Evolutionary conservation across 2,797 vertebrate species (phyloP).

Genomic region (Gallirallus australis): DNA sequence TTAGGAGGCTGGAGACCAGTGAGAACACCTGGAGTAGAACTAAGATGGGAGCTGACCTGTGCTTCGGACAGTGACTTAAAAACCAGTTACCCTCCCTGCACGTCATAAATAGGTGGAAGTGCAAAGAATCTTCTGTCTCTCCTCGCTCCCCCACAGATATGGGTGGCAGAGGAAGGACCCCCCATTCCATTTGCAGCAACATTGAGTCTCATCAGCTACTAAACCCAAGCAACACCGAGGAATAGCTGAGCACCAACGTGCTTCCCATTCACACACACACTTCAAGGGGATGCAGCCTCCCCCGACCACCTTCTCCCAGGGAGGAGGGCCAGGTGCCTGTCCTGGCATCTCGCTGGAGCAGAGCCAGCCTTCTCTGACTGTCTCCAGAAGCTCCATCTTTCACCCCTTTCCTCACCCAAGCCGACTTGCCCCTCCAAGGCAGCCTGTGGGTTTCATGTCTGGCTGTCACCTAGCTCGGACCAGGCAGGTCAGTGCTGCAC

Average conservation of each 20-base stretch:
- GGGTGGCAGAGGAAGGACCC: neutral
- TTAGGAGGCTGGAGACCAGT: neutral
- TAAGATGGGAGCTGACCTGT: neutral
- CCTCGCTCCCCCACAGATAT: neutral
- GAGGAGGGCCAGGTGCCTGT: neutral
- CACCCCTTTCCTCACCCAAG: neutral
- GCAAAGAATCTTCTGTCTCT: neutral
- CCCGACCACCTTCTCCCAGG: accelerated
- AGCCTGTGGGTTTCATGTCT: accelerated
- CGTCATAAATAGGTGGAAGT: neutral
- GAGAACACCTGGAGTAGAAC: neutral
- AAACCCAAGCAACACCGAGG: neutral
- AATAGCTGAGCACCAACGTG: accelerated
- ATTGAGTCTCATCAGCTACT: neutral
- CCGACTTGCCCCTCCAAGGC: neutral
- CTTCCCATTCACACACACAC: neutral
- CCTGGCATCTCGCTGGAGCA: neutral
- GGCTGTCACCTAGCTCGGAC: neutral
- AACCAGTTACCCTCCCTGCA: neutral
- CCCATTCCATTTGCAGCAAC: neutral
- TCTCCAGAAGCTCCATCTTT: neutral
- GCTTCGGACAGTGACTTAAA: conserved; percentile 8
- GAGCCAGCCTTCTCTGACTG: neutral
- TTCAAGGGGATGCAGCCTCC: neutral
- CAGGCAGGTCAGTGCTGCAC: accelerated